Conservation (phyloP, 2,888 invertebrate species). For the Synergus japonicus region DNA sequence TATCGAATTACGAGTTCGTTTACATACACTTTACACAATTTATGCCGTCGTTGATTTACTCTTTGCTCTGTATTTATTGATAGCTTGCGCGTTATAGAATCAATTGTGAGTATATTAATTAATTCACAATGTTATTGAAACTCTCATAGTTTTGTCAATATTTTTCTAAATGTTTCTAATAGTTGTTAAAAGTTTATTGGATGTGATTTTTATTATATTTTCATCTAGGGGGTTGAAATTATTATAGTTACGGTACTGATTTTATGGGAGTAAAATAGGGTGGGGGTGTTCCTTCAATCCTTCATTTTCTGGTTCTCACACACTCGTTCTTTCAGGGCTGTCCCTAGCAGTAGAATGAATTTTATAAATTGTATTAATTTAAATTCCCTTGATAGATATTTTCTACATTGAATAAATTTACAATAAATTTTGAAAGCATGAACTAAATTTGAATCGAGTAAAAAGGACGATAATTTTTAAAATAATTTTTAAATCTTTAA, state of each 20-base stretch:
- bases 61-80: not conserved
- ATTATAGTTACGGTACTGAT: not conserved
- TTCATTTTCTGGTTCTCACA: conserved; percentile 10
- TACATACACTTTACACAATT: not conserved
- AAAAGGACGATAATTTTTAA: not conserved
- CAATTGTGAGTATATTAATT: not conserved
- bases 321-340: not conserved
- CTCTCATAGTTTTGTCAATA: too few relatives aligned
- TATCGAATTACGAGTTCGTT: not conserved
- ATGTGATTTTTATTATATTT: too few relatives aligned
- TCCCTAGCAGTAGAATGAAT: not conserved
- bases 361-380: not conserved
- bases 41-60: not conserved
- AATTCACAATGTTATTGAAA: too few relatives aligned
- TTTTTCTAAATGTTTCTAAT: too few relatives aligned
- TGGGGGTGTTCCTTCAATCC: not conserved
- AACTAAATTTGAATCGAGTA: not conserved
- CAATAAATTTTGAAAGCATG: not conserved
- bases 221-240: not conserved
- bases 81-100: not conserved
- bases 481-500: not conserved
- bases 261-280: not conserved
- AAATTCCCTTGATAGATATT: too few relatives aligned
- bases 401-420: too few relatives aligned
- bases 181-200: too few relatives aligned